phyloP scores from a whole-genome alignment of 2,888 invertebrate species.

The Cheilosia soror region DNA sequence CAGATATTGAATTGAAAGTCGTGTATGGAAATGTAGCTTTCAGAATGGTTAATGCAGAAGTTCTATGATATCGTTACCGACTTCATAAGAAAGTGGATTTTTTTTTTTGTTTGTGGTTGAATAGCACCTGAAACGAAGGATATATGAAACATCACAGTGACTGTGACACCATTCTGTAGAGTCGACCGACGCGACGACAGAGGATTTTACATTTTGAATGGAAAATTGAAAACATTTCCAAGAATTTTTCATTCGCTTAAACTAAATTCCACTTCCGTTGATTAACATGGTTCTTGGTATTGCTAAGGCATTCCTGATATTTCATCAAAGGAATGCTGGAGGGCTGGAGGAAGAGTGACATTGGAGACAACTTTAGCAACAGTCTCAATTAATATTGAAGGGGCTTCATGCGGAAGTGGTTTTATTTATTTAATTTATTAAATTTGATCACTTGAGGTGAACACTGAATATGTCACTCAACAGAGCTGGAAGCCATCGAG shows the following conservation, averaged over 20 bases:
- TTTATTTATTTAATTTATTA: background rate
- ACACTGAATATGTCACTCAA: too few relatives aligned
- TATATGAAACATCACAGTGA: too few relatives aligned
- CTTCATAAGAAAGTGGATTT: too few relatives aligned
- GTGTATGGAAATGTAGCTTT: conserved; percentile 16
- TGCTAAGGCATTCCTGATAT: background rate
- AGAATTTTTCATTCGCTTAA: background rate
- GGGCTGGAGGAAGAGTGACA: background rate
- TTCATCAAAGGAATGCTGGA: background rate
- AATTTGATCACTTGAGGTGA: background rate
- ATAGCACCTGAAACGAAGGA: too few relatives aligned
- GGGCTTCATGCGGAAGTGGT: background rate
- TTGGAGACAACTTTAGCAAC: background rate
- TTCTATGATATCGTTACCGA: too few relatives aligned
- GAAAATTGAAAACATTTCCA: background rate
- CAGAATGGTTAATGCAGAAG: conserved; percentile 7
- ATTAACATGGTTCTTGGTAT: background rate
- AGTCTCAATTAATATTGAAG: background rate
- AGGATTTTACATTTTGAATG: background rate
- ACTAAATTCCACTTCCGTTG: conserved; percentile 1
- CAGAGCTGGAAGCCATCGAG: too few relatives aligned
- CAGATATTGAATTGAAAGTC: conserved; percentile 35
- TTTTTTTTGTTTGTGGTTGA: too few relatives aligned
- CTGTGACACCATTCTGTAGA: too few relatives aligned
- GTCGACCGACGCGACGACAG: background rate